These are phyloP conservation scores for Dendrolimus houi DNA, from an alignment of 2,888 invertebrate genomes.

Conservation along the genomic window DNA sequence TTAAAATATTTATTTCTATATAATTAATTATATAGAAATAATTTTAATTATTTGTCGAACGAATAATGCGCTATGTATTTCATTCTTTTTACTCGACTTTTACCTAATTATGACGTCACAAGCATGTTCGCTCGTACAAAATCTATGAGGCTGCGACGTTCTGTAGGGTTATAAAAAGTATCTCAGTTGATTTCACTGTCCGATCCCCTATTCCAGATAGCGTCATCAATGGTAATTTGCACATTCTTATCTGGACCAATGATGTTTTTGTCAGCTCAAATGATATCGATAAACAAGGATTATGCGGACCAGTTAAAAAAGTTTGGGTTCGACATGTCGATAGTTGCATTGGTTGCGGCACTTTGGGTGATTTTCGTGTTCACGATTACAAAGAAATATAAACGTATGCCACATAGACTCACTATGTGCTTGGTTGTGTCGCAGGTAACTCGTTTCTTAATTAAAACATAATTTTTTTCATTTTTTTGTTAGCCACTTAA, in stretches of 20 bases:
- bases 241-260: slow-evolving; percentile 96
- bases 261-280: slow-evolving; percentile 96
- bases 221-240: slow-evolving; percentile 95
- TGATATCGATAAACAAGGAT: slow-evolving; percentile 89
- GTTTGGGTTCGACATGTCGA: slow-evolving; percentile 90
- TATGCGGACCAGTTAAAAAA: slow-evolving; percentile 85
- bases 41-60: too few species aligned
- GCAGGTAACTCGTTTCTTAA: slow-evolving; percentile 76
- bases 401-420: slow-evolving; percentile 87
- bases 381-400: slow-evolving; percentile 83
- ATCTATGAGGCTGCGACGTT: too few species aligned
- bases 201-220: slow-evolving; percentile 77
- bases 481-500: too few species aligned
- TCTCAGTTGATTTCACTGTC: too few species aligned
- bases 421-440: slow-evolving; percentile 87
- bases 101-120: too few species aligned
- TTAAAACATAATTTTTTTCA: too few species aligned
- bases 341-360: slow-evolving; percentile 85
- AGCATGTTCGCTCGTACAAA: too few species aligned
- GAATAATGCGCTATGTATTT: too few species aligned
- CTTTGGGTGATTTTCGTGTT: slow-evolving; percentile 88
- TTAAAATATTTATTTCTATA: too few species aligned
- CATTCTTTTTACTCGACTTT: too few species aligned
- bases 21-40: too few species aligned
- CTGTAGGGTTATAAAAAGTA: too few species aligned